phyloP scores from a whole-genome alignment of 2,797 vertebrate genomes.

The Salmo trutta region DNA sequence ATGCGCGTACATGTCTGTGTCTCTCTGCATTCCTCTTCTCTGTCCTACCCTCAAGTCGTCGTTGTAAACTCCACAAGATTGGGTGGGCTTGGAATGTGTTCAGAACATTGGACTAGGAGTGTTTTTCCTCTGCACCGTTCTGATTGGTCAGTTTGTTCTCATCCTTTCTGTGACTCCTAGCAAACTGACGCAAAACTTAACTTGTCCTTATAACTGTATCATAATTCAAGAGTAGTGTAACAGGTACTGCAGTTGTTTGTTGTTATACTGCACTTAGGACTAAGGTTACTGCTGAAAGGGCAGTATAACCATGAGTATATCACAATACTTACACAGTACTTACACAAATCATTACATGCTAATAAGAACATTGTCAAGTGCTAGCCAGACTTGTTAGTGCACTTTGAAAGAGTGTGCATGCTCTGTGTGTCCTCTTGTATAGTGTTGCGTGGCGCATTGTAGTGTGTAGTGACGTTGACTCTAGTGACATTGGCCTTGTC shows the following conservation, averaged over 20 bases:
- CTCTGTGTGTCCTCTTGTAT: too few relatives aligned
- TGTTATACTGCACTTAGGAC: not conserved
- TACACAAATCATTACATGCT: too few relatives aligned
- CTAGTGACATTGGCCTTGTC: too few relatives aligned
- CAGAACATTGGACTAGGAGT: conserved; percentile 16
- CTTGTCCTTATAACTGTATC: not conserved
- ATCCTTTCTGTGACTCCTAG: not conserved
- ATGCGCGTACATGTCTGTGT: not conserved
- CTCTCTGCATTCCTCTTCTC: conserved; percentile 64
- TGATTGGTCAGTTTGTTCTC: not conserved
- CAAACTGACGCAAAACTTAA: not conserved
- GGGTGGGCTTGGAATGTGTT: conserved; percentile 59
- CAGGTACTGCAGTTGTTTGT: not conserved
- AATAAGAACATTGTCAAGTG: not conserved
- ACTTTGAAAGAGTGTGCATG: conserved; percentile 42
- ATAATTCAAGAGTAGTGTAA: not conserved
- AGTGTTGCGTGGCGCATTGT: too few relatives aligned
- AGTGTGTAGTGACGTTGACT: too few relatives aligned
- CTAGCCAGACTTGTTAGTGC: conserved; percentile 59
- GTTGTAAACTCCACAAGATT: conserved; percentile 59
- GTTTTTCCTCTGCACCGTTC: not conserved
- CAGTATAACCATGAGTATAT: too few relatives aligned
- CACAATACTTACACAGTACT: too few relatives aligned
- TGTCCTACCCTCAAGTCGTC: conserved; percentile 57
- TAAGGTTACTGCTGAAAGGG: too few relatives aligned